These are phyloP conservation scores for Dryadula phaetusa DNA, from an alignment of 2,888 invertebrate species.

Conservation along the genomic window DNA sequence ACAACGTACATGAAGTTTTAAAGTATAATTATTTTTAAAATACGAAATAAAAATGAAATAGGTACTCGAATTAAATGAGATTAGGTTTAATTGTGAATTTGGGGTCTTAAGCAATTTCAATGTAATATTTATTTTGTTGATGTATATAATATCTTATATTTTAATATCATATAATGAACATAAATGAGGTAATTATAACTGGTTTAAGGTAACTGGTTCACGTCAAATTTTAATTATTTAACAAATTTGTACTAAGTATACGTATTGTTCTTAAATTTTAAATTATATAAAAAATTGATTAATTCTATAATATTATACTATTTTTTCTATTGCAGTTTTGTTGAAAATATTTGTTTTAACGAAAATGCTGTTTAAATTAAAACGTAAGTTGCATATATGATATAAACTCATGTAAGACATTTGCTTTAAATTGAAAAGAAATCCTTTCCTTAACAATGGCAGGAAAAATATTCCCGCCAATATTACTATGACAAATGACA, in stretches of 20 bases:
- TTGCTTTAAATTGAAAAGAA: too few species aligned
- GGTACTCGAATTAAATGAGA: too few species aligned
- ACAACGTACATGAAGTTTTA: background rate
- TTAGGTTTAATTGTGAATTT: background rate
- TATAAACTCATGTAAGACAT: too few species aligned
- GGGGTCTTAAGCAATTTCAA: too few species aligned
- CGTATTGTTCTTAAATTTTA: background rate
- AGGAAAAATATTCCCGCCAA: too few species aligned
- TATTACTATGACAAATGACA: background rate
- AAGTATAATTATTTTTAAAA: background rate
- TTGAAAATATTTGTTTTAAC: background rate
- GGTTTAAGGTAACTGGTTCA: background rate
- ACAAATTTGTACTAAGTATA: constrained; percentile 4
- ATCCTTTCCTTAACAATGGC: too few species aligned
- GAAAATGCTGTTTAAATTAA: background rate
- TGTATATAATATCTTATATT: background rate
- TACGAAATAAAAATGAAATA: background rate
- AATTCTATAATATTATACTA: too few species aligned
- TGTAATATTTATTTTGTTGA: background rate
- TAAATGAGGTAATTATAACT: constrained; percentile 7
- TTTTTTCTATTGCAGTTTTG: too few species aligned
- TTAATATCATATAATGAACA: background rate
- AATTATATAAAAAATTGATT: background rate
- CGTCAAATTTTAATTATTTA: background rate
- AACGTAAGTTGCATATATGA: background rate